Evolutionary conservation across 1,140 invertebrate species (phyloP).

Genomic region (Aphelenchoides besseyi): DNA sequence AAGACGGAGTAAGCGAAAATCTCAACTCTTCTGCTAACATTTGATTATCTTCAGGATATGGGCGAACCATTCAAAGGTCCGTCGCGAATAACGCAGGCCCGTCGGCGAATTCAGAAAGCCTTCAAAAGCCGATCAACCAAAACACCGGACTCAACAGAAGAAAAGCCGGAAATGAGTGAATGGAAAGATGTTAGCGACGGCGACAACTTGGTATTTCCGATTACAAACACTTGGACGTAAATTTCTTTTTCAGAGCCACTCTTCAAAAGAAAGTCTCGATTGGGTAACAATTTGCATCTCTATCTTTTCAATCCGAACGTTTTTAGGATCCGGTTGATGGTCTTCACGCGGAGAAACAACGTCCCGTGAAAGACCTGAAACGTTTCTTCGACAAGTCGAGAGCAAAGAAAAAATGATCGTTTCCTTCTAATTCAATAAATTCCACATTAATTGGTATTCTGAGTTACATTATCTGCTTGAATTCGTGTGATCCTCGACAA

Average conservation of each 20-base stretch:
- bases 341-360: constrained; percentile 29
- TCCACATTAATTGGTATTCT: not conserved
- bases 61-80: constrained; percentile 8
- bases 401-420: not conserved
- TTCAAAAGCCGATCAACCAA: constrained; percentile 6
- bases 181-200: constrained; percentile 12
- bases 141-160: not conserved
- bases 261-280: not conserved
- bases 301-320: not conserved
- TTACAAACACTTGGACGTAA: too few relatives aligned
- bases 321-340: constrained; percentile 29
- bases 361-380: constrained; percentile 30
- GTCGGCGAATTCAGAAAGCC: not conserved
- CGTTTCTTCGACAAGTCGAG: constrained; percentile 27
- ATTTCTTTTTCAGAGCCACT: too few relatives aligned
- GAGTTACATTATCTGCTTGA: not conserved
- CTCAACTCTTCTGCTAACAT: not conserved
- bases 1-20: constrained; percentile 30
- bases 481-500: not conserved
- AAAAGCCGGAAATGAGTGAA: constrained; percentile 13
- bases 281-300: too few relatives aligned
- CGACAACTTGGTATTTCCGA: not conserved
- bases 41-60: not conserved
- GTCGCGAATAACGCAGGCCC: not conserved
- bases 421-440: not conserved